phyloP scores from a whole-genome alignment of 2,888 invertebrate genomes.

The Lingula anatina region DNA sequence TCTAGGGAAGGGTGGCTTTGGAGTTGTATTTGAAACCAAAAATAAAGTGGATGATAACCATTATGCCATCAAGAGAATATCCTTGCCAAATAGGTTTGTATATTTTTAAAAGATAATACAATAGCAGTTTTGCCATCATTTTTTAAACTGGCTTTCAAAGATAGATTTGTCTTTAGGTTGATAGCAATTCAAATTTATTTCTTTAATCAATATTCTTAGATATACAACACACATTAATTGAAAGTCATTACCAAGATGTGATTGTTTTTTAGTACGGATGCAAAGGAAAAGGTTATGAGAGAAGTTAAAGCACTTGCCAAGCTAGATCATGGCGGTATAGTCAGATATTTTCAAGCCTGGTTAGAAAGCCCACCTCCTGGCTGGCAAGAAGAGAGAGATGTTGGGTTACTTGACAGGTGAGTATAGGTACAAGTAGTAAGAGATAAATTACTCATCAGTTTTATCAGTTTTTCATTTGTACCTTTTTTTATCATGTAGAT shows the following conservation, averaged over 20 bases:
- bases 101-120: too few species aligned
- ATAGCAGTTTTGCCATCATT: too few species aligned
- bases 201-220: too few species aligned
- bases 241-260: too few species aligned
- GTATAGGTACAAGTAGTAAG: too few species aligned
- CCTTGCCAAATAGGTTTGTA: conserved; percentile 63
- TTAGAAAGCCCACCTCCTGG: conserved; percentile 82
- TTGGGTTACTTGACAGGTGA: conserved; percentile 31
- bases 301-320: conserved; percentile 93
- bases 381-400: conserved; percentile 80
- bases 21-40: conserved; percentile 89
- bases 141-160: too few species aligned
- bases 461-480: too few species aligned
- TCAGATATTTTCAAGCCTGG: conserved; percentile 95
- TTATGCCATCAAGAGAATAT: conserved; percentile 93
- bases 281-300: conserved; percentile 81
- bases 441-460: too few species aligned
- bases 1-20: conserved; percentile 76
- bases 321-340: conserved; percentile 91
- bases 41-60: conserved; percentile 90
- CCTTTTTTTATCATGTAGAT: too few species aligned
- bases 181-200: neutral
- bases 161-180: too few species aligned
- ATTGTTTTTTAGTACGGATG: conserved; percentile 62
- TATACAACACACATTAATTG: too few species aligned